Conservation (phyloP, 2,888 invertebrate genomes). For the Parnassius mnemosyne region DNA sequence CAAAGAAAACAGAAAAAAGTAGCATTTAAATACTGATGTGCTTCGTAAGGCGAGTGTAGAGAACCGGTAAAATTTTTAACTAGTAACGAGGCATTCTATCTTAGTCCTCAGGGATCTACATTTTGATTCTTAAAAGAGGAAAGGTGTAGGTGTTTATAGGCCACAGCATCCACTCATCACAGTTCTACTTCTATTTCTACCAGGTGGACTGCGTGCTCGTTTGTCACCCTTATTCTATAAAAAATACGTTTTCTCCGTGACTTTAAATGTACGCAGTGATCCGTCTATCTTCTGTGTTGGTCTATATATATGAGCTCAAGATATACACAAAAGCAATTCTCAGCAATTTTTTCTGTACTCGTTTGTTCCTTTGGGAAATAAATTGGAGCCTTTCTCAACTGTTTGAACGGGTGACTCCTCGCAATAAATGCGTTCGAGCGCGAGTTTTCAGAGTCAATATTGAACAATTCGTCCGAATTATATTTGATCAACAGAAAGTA, state of each 20-base stretch:
- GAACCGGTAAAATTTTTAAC: no score
- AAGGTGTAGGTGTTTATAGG: no score
- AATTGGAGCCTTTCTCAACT: conserved; percentile 1
- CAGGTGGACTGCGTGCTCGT: no score
- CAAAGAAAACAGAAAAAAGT: no score
- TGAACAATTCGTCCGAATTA: conserved; percentile 1
- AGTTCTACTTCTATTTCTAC: no score
- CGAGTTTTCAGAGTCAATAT: neutral
- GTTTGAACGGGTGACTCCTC: conserved; percentile 2
- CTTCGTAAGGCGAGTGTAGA: no score
- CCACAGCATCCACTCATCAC: no score
- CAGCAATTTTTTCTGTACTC: neutral
- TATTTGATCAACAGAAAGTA: conserved; percentile 1
- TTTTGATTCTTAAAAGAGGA: no score
- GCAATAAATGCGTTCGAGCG: neutral
- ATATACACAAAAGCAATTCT: neutral
- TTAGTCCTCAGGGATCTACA: no score
- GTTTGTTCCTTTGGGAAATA: conserved; percentile 12
- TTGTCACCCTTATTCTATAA: neutral
- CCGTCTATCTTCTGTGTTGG: neutral
- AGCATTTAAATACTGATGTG: no score
- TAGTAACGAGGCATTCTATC: no score
- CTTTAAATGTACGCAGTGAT: neutral
- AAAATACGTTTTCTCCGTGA: neutral
- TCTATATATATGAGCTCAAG: neutral